A percentile compares a stretch with the other conserved stretches of the same genome.
Conservation (phyloP, 2,113 vertebrate genomes). For the Tachysurus vachellii region DNA sequence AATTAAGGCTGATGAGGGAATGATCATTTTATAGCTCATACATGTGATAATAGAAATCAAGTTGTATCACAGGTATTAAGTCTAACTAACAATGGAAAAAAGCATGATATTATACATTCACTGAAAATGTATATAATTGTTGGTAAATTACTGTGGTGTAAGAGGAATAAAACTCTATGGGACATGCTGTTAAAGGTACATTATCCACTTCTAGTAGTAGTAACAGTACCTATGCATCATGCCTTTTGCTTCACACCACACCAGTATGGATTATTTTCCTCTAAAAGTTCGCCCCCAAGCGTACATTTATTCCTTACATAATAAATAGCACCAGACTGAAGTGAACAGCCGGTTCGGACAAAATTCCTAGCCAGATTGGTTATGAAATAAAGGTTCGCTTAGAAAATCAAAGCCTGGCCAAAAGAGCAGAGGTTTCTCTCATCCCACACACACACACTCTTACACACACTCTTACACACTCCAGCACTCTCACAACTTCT, state of each 20-base stretch:
- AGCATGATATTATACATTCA: background rate
- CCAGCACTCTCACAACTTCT: constrained; percentile 10
- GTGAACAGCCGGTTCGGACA: background rate
- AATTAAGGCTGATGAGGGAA: background rate
- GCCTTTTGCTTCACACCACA: background rate
- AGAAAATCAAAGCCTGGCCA: constrained; percentile 9
- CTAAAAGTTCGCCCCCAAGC: background rate
- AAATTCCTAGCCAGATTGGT: constrained; percentile 31
- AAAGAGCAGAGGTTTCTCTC: constrained; percentile 23
- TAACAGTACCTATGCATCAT: background rate
- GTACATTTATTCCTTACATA: constrained; percentile 10
- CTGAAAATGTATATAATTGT: background rate
- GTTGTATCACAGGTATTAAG: background rate
- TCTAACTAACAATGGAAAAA: background rate
- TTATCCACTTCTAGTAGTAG: background rate
- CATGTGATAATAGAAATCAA: background rate
- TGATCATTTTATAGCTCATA: background rate
- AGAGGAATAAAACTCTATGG: background rate
- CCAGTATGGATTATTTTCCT: background rate
- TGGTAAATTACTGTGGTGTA: no score
- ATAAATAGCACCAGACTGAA: background rate
- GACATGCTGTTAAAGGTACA: background rate
- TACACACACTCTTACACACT: constrained; percentile 21
- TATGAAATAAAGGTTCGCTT: constrained; percentile 20
- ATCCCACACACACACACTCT: constrained; percentile 25